Conservation (phyloP, 2,113 vertebrate species). For the Cepphus grylle region DNA sequence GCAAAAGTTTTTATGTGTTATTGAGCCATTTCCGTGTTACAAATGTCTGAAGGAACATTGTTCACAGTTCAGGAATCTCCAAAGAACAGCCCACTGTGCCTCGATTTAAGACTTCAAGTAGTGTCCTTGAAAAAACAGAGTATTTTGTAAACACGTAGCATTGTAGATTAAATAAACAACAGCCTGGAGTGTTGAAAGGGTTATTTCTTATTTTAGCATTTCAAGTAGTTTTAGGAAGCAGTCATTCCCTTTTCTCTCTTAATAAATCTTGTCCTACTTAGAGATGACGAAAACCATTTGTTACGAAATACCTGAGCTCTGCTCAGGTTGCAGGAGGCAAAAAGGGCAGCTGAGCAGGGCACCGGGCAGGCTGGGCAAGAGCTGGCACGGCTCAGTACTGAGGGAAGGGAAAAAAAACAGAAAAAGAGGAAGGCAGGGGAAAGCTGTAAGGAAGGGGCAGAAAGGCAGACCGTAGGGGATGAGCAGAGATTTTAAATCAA, state of each 20-base stretch:
- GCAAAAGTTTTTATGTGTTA: background rate
- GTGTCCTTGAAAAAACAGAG: background rate
- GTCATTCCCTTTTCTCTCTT: background rate
- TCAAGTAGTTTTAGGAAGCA: background rate
- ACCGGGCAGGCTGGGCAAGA: background rate
- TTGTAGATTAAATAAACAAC: background rate
- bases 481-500: background rate
- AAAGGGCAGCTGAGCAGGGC: background rate
- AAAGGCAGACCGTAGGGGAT: background rate
- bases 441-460: background rate
- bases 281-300: background rate
- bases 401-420: background rate
- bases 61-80: background rate
- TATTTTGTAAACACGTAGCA: background rate
- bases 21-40: background rate
- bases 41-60: background rate
- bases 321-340: background rate
- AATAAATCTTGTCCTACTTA: background rate
- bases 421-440: background rate
- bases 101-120: background rate
- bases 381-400: background rate
- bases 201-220: background rate
- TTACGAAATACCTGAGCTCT: background rate
- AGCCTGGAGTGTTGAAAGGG: background rate
- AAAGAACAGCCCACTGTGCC: background rate